phyloP scores from a whole-genome alignment of 37 sponge, comb jelly and placozoan genomes.

The Haliclona indistincta region DNA sequence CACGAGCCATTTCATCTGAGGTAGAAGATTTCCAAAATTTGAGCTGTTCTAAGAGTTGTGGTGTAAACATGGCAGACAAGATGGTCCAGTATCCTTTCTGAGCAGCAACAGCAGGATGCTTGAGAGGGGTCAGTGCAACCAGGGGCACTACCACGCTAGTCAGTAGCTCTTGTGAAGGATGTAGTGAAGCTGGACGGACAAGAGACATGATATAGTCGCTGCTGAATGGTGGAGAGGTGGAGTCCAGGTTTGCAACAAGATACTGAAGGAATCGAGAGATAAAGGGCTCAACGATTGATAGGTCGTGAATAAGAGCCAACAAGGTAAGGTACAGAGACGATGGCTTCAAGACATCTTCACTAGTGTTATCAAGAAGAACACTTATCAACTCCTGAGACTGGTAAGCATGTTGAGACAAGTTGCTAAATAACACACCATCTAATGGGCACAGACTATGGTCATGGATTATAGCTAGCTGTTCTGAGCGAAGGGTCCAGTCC shows the following conservation, averaged over 20 bases:
- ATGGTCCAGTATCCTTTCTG: slow-evolving; percentile 33
- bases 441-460: too few species aligned
- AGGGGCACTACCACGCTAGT: background rate
- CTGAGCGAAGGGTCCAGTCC: too few species aligned
- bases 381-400: background rate
- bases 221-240: too few species aligned
- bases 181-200: background rate
- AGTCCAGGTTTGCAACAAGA: too few species aligned
- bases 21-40: too few species aligned
- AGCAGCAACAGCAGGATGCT: slow-evolving; percentile 5
- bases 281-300: background rate
- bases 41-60: too few species aligned
- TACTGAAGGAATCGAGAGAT: background rate
- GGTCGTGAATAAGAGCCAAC: background rate
- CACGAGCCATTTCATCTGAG: too few species aligned
- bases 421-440: too few species aligned
- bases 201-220: background rate
- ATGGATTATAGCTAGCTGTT: too few species aligned
- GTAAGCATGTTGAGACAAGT: background rate
- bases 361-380: too few species aligned
- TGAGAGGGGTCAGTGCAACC: background rate
- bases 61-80: too few species aligned
- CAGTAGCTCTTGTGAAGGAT: background rate
- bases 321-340: background rate
- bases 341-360: too few species aligned